Evolutionary conservation across 1,140 invertebrate species (phyloP).

Genomic region (Protaetia brevitarsis): DNA sequence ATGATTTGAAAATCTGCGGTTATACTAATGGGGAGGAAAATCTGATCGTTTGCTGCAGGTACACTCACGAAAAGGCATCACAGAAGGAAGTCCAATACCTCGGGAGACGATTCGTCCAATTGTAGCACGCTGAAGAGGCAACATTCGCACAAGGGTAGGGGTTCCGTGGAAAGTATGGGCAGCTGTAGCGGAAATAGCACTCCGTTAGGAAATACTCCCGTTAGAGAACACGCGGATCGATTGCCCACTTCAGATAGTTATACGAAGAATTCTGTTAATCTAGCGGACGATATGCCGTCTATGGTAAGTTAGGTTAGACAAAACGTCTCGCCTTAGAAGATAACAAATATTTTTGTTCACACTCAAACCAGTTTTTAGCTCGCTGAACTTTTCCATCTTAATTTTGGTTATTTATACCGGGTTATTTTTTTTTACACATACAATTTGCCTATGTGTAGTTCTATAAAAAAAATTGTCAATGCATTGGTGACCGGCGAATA

Average conservation of each 20-base stretch:
- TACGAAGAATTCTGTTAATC: conserved; percentile 50
- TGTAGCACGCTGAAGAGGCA: conserved; percentile 57
- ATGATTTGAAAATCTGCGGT: no score
- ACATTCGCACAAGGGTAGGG: conserved; percentile 47
- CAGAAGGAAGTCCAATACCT: conserved; percentile 52
- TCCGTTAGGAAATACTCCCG: conserved; percentile 54
- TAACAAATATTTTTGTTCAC: no score
- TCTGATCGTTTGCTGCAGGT: conserved; percentile 35
- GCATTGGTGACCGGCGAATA: no score
- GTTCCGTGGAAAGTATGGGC: conserved; percentile 47
- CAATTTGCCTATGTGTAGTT: no score
- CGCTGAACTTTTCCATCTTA: no score
- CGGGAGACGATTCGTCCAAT: conserved; percentile 52
- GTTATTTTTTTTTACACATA: no score
- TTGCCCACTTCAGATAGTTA: conserved; percentile 49
- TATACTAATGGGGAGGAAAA: no score
- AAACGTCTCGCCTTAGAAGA: background rate
- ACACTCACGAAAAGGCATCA: conserved; percentile 56
- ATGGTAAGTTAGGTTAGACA: conserved; percentile 50
- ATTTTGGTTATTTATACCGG: no score
- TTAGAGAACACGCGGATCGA: conserved; percentile 51
- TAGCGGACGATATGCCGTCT: conserved; percentile 39
- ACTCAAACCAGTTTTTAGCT: no score
- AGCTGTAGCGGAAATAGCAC: conserved; percentile 50
- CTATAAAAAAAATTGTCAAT: no score